phyloP scores from a whole-genome alignment of 1,140 invertebrate species.

The Acromyrmex charruanus region DNA sequence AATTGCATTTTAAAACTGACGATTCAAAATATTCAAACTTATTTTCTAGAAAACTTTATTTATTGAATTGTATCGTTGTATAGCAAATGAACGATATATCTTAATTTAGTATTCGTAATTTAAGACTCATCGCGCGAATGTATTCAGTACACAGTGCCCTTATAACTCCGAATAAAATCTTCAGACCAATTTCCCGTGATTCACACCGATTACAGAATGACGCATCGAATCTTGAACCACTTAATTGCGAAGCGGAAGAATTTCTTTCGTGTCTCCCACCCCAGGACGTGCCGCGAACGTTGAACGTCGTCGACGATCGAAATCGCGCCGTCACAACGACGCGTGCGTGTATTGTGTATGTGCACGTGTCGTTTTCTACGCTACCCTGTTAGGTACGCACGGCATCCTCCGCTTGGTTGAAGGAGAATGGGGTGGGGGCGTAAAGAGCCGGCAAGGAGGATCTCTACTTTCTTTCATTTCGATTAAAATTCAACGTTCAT shows the following conservation, averaged over 20 bases:
- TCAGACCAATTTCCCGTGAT: not conserved
- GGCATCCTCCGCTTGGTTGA: not conserved
- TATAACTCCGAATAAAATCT: not conserved
- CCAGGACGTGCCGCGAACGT: conserved; percentile 9
- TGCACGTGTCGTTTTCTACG: conserved; percentile 16
- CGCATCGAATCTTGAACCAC: not conserved
- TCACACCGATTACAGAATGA: not conserved
- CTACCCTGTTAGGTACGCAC: not conserved
- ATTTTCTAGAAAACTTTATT: too few species aligned
- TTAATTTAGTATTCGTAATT: conserved; percentile 7
- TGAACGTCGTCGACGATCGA: conserved; percentile 40
- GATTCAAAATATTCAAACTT: too few species aligned
- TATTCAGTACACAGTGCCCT: not conserved
- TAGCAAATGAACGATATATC: not conserved
- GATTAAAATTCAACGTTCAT: conserved; percentile 85
- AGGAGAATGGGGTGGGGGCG: not conserved
- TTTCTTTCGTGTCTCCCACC: conserved; percentile 7
- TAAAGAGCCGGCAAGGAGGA: conserved; percentile 69
- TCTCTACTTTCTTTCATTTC: conserved; percentile 77
- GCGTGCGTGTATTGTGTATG: not conserved
- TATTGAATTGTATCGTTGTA: too few species aligned
- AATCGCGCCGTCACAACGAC: conserved; percentile 25
- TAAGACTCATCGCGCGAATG: not conserved
- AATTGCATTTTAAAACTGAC: too few species aligned
- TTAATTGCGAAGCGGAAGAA: conserved; percentile 19